Base-by-base conservation (phyloP, 2,113 vertebrate genomes). In the Hippopotamus amphibius region DNA sequence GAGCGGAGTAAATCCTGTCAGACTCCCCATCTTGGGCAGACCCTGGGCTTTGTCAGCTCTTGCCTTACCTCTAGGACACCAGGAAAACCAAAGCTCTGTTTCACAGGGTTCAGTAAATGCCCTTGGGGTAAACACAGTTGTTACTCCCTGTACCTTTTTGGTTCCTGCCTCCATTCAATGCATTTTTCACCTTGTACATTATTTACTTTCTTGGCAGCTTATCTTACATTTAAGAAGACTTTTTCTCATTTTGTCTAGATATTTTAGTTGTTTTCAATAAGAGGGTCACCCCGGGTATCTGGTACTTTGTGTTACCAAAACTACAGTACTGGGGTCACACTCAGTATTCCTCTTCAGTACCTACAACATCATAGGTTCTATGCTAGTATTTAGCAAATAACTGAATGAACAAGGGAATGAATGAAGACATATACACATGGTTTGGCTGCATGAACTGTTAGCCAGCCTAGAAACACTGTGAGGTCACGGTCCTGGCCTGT, bases 201-300 rank as follows among this genome's bases (percentile, higher is more conserved):
- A 41, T 57, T 55, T 85, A 37, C 16, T 77, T 90, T 80, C 26
- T 77, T 69, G 46, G 53, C 15, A 50, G 76, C 3, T 92, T 91
- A 63, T 33, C 30, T 89, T 81, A 71, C 41, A 46, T 79, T 46
- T 37, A 87, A 77, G 46, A 71, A 41, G 11, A 61, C 1, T 48
- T 88, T 53, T 69, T n/a, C 57, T 88, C 65, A 71, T 95, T 82
- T 74, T 77, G 22, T 26, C 57, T 30, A 77, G 22, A 65, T 53
- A n/a, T 55, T 89, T 88, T 41, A 93, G n/a, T 80, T 84, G 28
- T 90, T 94, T 87, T 90, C 59, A 57, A 37, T 26, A 88, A 16
- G 11, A 81, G 21, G 24, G 24, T n/a, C 41, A 61, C 77, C 72
- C 43, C 17, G 66, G 41, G 30, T n/a, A 71, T 12, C 16, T 30